Conservation (phyloP, 1,140 invertebrate species). For the Spodoptera frugiperda region DNA sequence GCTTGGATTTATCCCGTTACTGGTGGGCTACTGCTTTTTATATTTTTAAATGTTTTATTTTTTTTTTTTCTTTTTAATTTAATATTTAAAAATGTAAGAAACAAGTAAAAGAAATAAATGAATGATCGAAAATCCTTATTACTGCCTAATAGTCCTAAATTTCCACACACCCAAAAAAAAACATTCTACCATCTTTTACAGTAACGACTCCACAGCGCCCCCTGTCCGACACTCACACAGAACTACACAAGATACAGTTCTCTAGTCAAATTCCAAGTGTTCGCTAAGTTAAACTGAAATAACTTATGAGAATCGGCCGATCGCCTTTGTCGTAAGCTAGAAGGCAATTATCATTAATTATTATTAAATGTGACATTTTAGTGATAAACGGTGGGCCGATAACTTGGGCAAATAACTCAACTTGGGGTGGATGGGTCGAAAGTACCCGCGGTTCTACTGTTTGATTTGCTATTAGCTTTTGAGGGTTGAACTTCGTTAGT, state of each 20-base stretch:
- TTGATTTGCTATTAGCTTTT: conserved; percentile 57
- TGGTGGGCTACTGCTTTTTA: too few relatives aligned
- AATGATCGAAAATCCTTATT: too few relatives aligned
- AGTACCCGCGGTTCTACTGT: conserved; percentile 51
- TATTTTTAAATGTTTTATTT: too few relatives aligned
- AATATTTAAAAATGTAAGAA: too few relatives aligned
- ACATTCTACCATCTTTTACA: not conserved
- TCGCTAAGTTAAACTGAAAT: conserved; percentile 80
- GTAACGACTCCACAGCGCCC: not conserved
- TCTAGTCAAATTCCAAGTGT: conserved; percentile 77
- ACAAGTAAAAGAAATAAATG: too few relatives aligned
- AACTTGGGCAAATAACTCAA: conserved; percentile 84
- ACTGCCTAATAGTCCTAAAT: too few relatives aligned
- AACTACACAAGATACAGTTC: conserved; percentile 84
- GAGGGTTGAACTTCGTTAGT: conserved; percentile 55
- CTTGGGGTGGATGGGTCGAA: conserved; percentile 57
- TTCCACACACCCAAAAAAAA: not conserved
- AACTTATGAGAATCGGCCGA: conserved; percentile 82
- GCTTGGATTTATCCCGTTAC: too few relatives aligned
- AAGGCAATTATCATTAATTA: conserved; percentile 85
- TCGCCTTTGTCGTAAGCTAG: conserved; percentile 83
- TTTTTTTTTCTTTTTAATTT: too few relatives aligned
- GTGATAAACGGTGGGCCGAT: conserved; percentile 81
- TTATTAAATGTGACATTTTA: conserved; percentile 82
- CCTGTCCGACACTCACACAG: conserved; percentile 50